Evolutionary conservation across 2,113 vertebrate genomes (phyloP).

Genomic region (Sphaerodactylus townsendi): DNA sequence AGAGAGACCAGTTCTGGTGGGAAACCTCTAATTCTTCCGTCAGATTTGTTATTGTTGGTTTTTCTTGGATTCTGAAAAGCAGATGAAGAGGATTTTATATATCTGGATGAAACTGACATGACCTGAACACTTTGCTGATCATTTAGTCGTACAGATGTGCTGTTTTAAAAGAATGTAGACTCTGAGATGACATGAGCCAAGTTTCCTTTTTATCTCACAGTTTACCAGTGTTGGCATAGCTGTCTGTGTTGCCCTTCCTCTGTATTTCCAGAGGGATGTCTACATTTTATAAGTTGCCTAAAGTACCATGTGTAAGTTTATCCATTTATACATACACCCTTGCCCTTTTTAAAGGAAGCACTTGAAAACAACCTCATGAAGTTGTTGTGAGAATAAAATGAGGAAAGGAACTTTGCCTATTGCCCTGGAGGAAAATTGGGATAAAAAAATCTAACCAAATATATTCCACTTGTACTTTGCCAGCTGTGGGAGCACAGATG

Average conservation of each 20-base stretch:
- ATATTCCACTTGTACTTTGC: neutral
- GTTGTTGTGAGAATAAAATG: too few relatives aligned
- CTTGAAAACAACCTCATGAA: too few relatives aligned
- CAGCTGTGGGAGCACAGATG: neutral
- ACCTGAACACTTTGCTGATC: neutral
- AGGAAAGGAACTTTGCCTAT: too few relatives aligned
- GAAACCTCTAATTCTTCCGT: neutral
- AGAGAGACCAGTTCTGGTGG: conserved; percentile 1
- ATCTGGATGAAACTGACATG: neutral
- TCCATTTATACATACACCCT: too few relatives aligned
- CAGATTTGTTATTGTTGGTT: neutral
- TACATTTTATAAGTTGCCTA: too few relatives aligned
- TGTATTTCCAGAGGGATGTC: too few relatives aligned
- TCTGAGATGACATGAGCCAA: neutral
- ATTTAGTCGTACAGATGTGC: neutral
- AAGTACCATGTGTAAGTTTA: too few relatives aligned
- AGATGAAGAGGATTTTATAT: neutral
- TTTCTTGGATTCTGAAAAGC: conserved; percentile 4
- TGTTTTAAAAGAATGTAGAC: neutral
- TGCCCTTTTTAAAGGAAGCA: too few relatives aligned
- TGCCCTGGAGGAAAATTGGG: neutral
- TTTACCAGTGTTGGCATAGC: neutral
- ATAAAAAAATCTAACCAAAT: neutral
- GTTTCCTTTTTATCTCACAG: neutral
- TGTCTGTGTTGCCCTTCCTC: too few relatives aligned